Conservation (phyloP, 1,140 invertebrate species). For the Adoxophyes honmai region DNA sequence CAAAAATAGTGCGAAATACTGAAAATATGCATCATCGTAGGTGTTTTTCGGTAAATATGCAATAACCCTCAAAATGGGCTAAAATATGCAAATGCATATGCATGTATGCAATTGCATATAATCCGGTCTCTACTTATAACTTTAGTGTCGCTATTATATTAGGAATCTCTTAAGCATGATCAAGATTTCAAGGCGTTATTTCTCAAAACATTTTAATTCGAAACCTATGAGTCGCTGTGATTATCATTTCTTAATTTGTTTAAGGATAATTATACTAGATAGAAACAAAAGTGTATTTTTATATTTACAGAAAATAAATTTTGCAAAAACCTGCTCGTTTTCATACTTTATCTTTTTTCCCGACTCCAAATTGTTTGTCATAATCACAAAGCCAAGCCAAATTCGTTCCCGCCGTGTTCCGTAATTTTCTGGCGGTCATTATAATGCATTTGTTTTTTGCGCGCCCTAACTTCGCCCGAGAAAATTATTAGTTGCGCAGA, state of each 20-base stretch:
- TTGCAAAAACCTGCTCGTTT: not conserved
- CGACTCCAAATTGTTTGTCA: too few relatives aligned
- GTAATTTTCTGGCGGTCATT: not conserved
- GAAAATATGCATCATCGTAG: too few relatives aligned
- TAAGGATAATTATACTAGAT: not conserved
- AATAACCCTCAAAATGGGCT: too few relatives aligned
- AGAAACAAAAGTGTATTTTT: conserved; percentile 4
- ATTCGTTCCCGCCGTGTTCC: not conserved
- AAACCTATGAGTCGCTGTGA: conserved; percentile 6
- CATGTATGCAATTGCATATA: too few relatives aligned
- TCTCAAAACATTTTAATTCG: not conserved
- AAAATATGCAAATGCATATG: too few relatives aligned
- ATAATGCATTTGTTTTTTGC: conserved; percentile 28
- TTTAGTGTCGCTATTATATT: not conserved
- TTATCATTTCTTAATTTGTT: conserved; percentile 11
- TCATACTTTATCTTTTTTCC: not conserved
- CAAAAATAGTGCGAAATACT: too few relatives aligned
- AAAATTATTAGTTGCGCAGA: conserved; percentile 54
- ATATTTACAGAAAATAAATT: conserved; percentile 15
- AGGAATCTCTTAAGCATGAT: not conserved
- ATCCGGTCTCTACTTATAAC: too few relatives aligned
- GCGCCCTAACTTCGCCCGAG: conserved; percentile 35
- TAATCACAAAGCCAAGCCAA: not conserved
- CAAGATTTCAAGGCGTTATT: not conserved
- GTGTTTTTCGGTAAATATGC: too few relatives aligned